A percentile compares a stretch with the other conserved stretches of the same genome.
phyloP scores from a whole-genome alignment of 2,113 vertebrate species.

The Synchiropus splendidus region DNA sequence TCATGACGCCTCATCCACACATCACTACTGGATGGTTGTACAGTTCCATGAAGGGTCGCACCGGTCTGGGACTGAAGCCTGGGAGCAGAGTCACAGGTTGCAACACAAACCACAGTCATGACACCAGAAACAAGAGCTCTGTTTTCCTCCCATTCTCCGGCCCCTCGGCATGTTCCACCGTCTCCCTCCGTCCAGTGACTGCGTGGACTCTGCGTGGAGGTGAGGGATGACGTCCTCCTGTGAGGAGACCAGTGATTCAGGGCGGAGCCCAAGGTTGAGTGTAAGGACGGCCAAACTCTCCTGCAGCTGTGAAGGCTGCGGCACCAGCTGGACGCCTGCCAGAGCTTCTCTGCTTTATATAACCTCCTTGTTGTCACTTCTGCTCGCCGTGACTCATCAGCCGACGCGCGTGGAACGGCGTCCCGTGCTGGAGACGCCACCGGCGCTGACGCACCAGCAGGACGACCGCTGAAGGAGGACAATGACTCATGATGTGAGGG shows the following conservation, averaged over 20 bases:
- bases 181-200: constrained; percentile 16
- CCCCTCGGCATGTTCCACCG: no score
- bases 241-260: constrained; percentile 21
- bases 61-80: no score
- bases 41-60: no score
- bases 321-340: constrained; percentile 14
- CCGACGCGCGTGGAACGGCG: constrained; percentile 11
- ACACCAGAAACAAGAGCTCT: no score
- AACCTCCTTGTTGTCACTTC: constrained; percentile 4
- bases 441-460: constrained; percentile 26
- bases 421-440: constrained; percentile 23
- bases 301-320: constrained; percentile 2
- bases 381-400: constrained; percentile 41
- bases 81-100: no score
- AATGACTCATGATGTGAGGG: constrained; percentile 21
- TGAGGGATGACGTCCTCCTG: constrained; percentile 39
- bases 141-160: no score
- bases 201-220: constrained; percentile 28
- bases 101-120: no score
- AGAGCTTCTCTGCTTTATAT: constrained; percentile 10
- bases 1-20: no score
- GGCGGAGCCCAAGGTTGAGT: constrained; percentile 3
- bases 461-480: constrained; percentile 37
- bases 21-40: no score
- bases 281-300: constrained; percentile 13